phyloP scores from a whole-genome alignment of 2,113 vertebrate species.

The Eublepharis macularius region DNA sequence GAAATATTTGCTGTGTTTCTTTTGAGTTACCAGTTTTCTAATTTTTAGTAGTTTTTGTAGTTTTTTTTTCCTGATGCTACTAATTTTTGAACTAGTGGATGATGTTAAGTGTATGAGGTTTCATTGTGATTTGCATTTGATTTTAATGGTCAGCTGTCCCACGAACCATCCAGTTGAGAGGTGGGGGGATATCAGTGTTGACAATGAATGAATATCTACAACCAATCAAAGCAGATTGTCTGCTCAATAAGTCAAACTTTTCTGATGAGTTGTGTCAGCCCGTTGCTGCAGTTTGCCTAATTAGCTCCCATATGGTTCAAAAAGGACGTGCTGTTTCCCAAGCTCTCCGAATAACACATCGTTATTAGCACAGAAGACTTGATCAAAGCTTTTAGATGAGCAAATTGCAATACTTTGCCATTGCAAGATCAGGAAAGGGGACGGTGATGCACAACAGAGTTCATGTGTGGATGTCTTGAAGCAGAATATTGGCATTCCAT shows the following conservation, averaged over 20 bases:
- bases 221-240: background rate
- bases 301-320: background rate
- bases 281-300: background rate
- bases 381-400: conserved; percentile 12
- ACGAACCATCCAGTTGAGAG: too few species aligned
- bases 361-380: background rate
- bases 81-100: too few species aligned
- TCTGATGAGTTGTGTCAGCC: too few species aligned
- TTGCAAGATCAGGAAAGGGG: background rate
- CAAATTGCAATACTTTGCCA: background rate
- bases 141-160: too few species aligned
- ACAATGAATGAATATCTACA: too few species aligned
- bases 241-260: background rate
- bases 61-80: too few species aligned
- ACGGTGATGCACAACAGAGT: background rate
- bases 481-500: background rate
- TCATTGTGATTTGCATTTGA: too few species aligned
- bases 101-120: too few species aligned
- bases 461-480: background rate
- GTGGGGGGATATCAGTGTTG: too few species aligned
- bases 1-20: too few species aligned
- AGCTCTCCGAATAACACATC: background rate
- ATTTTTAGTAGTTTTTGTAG: too few species aligned
- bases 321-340: background rate
- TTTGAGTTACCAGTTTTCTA: too few species aligned